A percentile compares a stretch with the other conserved stretches of the same genome.
Conservation (phyloP, 1,140 invertebrate species). For the Nilaparvata lugens region DNA sequence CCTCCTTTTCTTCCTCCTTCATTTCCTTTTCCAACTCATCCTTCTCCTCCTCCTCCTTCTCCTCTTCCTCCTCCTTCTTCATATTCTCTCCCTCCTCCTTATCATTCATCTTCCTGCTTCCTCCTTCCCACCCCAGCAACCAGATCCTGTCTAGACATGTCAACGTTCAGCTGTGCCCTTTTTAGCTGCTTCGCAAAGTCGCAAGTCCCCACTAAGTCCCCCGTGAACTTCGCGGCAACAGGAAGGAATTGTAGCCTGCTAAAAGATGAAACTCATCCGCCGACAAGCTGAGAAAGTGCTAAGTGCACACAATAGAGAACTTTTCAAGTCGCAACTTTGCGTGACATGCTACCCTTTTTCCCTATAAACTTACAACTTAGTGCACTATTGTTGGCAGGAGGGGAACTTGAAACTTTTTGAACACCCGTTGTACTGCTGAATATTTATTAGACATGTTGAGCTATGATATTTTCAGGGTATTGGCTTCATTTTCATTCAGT, state of each 20-base stretch:
- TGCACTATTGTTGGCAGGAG: too few relatives aligned
- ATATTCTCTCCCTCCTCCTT: background rate
- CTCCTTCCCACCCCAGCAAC: background rate
- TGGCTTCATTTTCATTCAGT: too few relatives aligned
- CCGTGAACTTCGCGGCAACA: background rate
- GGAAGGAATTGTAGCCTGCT: background rate
- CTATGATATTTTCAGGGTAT: too few relatives aligned
- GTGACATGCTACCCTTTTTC: too few relatives aligned
- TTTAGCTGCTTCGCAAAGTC: background rate
- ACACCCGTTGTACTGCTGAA: too few relatives aligned
- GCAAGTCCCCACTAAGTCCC: background rate
- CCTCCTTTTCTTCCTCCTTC: conserved; percentile 3
- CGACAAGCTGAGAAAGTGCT: background rate
- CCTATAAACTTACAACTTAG: too few relatives aligned
- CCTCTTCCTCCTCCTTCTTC: background rate
- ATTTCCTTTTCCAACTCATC: background rate
- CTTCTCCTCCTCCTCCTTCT: background rate
- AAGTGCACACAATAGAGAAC: background rate
- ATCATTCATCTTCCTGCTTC: background rate
- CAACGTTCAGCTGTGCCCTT: background rate
- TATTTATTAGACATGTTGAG: too few relatives aligned
- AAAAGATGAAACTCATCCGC: background rate
- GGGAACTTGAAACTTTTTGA: too few relatives aligned
- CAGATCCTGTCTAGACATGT: background rate
- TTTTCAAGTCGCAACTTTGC: too few relatives aligned